phyloP scores from a whole-genome alignment of 2,888 invertebrate genomes.

The Sesamia inferens region DNA sequence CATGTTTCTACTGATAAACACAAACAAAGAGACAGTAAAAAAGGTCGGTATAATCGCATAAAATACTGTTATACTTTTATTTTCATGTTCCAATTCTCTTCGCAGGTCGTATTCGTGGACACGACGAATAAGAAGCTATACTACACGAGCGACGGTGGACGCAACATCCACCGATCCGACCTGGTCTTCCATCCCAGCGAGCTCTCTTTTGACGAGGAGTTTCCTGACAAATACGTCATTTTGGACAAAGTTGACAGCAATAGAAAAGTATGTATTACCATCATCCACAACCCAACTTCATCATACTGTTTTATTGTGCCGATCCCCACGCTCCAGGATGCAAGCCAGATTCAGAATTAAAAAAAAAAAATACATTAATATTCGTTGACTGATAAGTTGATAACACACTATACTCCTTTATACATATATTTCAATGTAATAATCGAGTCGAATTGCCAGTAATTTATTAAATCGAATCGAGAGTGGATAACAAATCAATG shows the following conservation, averaged over 20 bases:
- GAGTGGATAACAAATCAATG: constrained; percentile 21
- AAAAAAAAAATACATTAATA: background rate
- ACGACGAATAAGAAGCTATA: constrained; percentile 93
- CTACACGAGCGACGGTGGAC: constrained; percentile 93
- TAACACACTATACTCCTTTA: background rate
- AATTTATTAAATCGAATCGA: constrained; percentile 17
- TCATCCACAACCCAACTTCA: background rate
- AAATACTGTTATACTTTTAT: background rate
- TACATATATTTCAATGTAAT: constrained; percentile 7
- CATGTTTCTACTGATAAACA: no score
- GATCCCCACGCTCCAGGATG: background rate
- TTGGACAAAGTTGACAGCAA: constrained; percentile 93
- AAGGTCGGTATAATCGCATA: no score
- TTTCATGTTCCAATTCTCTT: constrained; percentile 41
- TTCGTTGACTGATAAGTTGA: constrained; percentile 2
- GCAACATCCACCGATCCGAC: constrained; percentile 90
- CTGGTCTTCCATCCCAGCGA: constrained; percentile 94
- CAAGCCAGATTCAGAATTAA: background rate
- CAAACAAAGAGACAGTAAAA: no score
- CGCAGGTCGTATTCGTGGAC: constrained; percentile 96
- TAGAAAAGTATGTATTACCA: constrained; percentile 88
- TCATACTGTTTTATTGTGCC: background rate
- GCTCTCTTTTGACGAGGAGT: constrained; percentile 93
- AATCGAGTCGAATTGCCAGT: constrained; percentile 18
- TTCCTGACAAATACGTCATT: constrained; percentile 92